Evolutionary conservation across 2,888 invertebrate genomes (phyloP).

Genomic region (Glyphotaelius pellucidus): DNA sequence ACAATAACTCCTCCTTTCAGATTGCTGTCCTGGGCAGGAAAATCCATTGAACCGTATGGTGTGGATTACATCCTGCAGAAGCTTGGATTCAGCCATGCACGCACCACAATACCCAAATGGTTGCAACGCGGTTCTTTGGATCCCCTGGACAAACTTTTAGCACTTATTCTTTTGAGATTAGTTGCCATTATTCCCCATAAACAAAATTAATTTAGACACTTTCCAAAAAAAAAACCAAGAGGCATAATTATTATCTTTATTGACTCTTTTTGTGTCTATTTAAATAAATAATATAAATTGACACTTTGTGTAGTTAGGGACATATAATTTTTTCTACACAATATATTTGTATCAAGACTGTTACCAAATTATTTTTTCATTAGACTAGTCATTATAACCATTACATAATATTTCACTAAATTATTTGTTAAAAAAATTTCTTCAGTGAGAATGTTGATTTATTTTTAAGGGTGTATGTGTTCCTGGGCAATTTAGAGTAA

Average conservation of each 20-base stretch:
- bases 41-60: conserved; percentile 98
- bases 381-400: background rate
- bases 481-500: background rate
- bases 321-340: background rate
- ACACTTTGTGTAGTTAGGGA: background rate
- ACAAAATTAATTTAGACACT: conserved; percentile 61
- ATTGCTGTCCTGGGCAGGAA: conserved; percentile 92
- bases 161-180: conserved; percentile 86
- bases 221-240: background rate
- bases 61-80: conserved; percentile 99
- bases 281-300: background rate
- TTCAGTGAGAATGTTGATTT: background rate
- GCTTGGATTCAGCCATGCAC: conserved; percentile 97
- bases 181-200: conserved; percentile 79
- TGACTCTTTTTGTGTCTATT: background rate
- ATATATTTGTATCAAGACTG: background rate
- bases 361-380: background rate
- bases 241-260: background rate
- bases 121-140: conserved; percentile 99
- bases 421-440: background rate
- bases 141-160: conserved; percentile 94
- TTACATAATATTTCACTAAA: background rate
- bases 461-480: background rate
- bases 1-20: conserved; percentile 70
- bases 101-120: conserved; percentile 99